These are phyloP conservation scores for Phortica magna DNA, from an alignment of 2,888 invertebrate species.

Conservation along the genomic window DNA sequence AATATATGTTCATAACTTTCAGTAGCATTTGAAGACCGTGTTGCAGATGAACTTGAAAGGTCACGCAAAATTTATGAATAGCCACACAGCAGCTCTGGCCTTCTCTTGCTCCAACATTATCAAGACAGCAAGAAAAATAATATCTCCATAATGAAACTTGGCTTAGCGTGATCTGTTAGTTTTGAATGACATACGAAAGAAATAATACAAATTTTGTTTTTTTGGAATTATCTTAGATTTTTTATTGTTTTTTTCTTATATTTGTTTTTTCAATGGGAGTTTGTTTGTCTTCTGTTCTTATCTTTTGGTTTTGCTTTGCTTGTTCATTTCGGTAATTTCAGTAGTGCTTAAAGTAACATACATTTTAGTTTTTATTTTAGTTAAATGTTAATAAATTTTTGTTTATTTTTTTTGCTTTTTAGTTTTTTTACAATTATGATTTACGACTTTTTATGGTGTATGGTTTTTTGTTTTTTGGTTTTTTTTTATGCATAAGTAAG, in stretches of 20 bases:
- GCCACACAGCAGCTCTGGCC: no score
- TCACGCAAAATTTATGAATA: no score
- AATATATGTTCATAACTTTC: no score
- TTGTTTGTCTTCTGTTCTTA: slow-evolving; percentile 57
- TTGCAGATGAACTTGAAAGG: no score
- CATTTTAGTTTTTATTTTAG: slow-evolving; percentile 48
- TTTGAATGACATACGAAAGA: neutral
- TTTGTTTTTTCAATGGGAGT: slow-evolving; percentile 49
- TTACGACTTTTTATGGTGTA: slow-evolving; percentile 28
- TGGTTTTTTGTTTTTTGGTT: slow-evolving; percentile 31
- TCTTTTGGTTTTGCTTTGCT: slow-evolving; percentile 42
- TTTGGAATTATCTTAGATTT: slow-evolving; percentile 30
- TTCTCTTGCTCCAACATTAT: no score
- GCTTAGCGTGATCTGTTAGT: no score
- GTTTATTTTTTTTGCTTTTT: slow-evolving; percentile 12
- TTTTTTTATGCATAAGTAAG: slow-evolving; percentile 26
- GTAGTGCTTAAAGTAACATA: slow-evolving; percentile 60
- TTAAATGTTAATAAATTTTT: slow-evolving; percentile 4
- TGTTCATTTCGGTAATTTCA: slow-evolving; percentile 41
- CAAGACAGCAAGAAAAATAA: no score
- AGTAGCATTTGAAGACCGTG: no score
- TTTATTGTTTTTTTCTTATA: slow-evolving; percentile 36
- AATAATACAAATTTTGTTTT: neutral
- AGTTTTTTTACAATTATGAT: slow-evolving; percentile 35
- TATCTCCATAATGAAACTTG: no score